Base-by-base conservation (phyloP, 2,113 vertebrate genomes). In the Neodontobutis hainanensis region DNA sequence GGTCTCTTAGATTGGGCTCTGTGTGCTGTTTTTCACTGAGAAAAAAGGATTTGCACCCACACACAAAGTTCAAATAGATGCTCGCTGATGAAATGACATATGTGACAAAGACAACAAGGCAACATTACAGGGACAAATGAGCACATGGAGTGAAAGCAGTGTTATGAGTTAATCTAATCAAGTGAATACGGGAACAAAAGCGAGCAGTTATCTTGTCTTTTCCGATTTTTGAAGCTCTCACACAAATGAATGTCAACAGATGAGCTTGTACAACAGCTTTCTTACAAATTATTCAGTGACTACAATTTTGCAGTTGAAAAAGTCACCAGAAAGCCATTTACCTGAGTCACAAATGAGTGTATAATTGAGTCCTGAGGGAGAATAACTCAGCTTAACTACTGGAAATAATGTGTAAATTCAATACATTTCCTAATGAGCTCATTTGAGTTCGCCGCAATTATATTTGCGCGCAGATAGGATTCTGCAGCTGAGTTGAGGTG, bases 331-430 rank as follows among this genome's bases (percentile, higher is more conserved):
- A 87, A 88, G 81, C 84, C 86, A 88, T 95, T 95, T 94, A 95
- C 95, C 94, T 94, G 87, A 91, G 89, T 90, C 89, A 92, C 88
- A 93, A 91, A 92, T 90, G 81, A 91, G 84, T 89, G 83, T 87
- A 82, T 97, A 97, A 97, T 95, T 96, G 94, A 95, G 93, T 97
- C 94, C 94, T 93, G 89, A 84, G 95, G 94, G 95, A 94, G 95
- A 91, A 96, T 95, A 94, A 95, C 92, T 96, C 95, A 95, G 93
- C 93, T 95, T 95, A 96, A 96, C 94, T 95, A 96, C 94, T 95
- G 94, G 95, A 96, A 97, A 94, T 96, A 95, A 96, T 96, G 95
- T 94, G 95, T 95, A 95, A 94, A 96, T 96, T 95, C 94, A 95
- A 94, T 95, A 94, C 86, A 86, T 94, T 94, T 95, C 91, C 94